A percentile compares a stretch with the other conserved stretches of the same genome.
These are phyloP conservation scores for Magallana angulata DNA, from an alignment of 1,140 invertebrate species.

Conservation along the genomic window DNA sequence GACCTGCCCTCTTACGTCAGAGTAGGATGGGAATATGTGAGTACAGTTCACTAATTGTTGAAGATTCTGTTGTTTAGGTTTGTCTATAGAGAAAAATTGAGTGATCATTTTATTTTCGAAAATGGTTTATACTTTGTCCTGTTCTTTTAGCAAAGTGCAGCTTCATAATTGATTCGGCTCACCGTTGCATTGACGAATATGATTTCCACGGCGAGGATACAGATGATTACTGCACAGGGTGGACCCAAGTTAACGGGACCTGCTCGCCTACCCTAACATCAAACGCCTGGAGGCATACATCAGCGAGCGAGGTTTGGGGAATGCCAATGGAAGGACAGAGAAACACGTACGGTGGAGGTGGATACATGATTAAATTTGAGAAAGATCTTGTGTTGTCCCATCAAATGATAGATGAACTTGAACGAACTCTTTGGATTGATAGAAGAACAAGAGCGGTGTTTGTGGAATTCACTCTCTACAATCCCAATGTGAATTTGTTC, in stretches of 20 bases:
- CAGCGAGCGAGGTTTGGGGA: slow-evolving; percentile 59
- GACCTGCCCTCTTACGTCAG: slow-evolving; percentile 64
- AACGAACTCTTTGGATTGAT: slow-evolving; percentile 80
- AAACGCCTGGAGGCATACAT: slow-evolving; percentile 58
- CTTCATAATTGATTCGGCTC: neutral
- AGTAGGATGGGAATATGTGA: slow-evolving; percentile 58
- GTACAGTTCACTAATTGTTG: neutral
- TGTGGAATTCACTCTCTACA: slow-evolving; percentile 82
- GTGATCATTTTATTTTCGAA: no score
- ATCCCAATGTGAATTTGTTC: slow-evolving; percentile 75
- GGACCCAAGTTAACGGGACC: slow-evolving; percentile 18
- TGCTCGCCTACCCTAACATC: slow-evolving; percentile 38
- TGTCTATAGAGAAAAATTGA: neutral
- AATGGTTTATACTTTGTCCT: neutral
- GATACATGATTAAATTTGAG: slow-evolving; percentile 62
- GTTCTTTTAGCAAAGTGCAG: slow-evolving; percentile 48
- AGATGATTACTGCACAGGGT: slow-evolving; percentile 51
- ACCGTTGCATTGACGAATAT: slow-evolving; percentile 51
- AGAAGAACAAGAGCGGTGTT: slow-evolving; percentile 80
- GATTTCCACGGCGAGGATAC: slow-evolving; percentile 50
- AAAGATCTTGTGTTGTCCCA: slow-evolving; percentile 44
- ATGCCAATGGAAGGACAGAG: slow-evolving; percentile 59
- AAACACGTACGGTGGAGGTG: slow-evolving; percentile 65
- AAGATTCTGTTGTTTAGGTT: neutral
- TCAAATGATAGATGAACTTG: slow-evolving; percentile 71